Base-by-base conservation (phyloP, 2,888 invertebrate genomes). In the Spilosoma lubricipeda region DNA sequence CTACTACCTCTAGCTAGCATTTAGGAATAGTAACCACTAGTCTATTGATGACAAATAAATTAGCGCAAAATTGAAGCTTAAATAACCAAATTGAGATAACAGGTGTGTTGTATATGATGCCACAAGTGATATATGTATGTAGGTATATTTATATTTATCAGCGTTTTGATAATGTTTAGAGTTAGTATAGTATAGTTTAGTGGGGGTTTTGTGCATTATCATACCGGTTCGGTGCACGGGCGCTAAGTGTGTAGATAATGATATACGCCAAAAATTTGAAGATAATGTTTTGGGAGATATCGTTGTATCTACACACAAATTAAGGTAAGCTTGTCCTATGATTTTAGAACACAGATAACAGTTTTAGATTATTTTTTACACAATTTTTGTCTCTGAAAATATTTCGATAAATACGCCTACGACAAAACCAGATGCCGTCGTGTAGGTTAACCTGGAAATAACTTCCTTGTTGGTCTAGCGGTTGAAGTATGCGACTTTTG, bases 141-240 rank as follows among this genome's bases (percentile, higher is more conserved):
- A 56, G 27, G 27, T 59, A 59, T 27, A 13, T 77, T 59, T n/a
- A n/a, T n/a, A n/a, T n/a, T 84, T 83, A 84, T 82, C 85, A 69
- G 13, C 13, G 63, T 20, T 56, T 13, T 64, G 82, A 83, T 84
- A 83, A 71, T 67, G 85, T n/a, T 84, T 83, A 83, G n/a, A n/a
- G n/a, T n/a, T n/a, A n/a, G n/a, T n/a, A n/a, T n/a, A n/a, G n/a
- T n/a, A n/a, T n/a, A n/a, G 79, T 82, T 83, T 83, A 84, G 74
- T 72, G 23, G 52, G 75, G 82, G 76, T 77, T 83, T 83, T 82
- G 72, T 83, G 83, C 83, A 83, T 78, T 84, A 83, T 83, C 83
- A 73, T 36, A 72, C 77, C 72, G 82, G 77, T 73, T 76, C 73
- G 9, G 45, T 82, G 82, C 82, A 80, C 84, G 80, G 68, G 67